Evolutionary conservation across 2,888 invertebrate genomes (phyloP).

Genomic region (Incurvaria masculella): DNA sequence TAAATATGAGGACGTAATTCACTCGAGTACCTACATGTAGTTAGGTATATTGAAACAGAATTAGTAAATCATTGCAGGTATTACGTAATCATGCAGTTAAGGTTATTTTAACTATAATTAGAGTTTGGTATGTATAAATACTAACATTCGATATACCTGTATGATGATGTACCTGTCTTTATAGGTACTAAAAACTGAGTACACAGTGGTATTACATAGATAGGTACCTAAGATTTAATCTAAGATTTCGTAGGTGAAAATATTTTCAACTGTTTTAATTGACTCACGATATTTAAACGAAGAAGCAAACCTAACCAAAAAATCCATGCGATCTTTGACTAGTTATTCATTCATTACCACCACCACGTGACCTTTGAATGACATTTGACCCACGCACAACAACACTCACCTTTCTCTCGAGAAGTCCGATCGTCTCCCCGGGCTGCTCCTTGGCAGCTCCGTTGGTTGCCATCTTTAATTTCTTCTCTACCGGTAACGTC

Average conservation of each 20-base stretch:
- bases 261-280: no score
- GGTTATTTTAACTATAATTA: no score
- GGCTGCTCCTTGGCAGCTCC: constrained; percentile 23
- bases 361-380: constrained; percentile 33
- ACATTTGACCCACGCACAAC: constrained; percentile 29
- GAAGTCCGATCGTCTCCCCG: constrained; percentile 36
- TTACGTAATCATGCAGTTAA: not conserved
- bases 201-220: no score
- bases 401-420: constrained; percentile 41
- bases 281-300: no score
- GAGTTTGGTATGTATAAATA: no score
- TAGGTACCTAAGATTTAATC: no score
- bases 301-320: not conserved
- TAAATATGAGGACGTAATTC: constrained; percentile 2
- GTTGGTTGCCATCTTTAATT: constrained; percentile 24
- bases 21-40: no score
- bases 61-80: constrained; percentile 3
- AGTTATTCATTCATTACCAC: not conserved
- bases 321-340: not conserved
- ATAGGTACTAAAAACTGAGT: no score
- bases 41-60: constrained; percentile 2
- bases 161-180: no score
- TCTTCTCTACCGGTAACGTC: no score
- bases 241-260: no score
- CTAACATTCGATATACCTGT: no score